phyloP scores from a whole-genome alignment of 2,797 vertebrate genomes.

The Ctenochaetus hawaiiensis region DNA sequence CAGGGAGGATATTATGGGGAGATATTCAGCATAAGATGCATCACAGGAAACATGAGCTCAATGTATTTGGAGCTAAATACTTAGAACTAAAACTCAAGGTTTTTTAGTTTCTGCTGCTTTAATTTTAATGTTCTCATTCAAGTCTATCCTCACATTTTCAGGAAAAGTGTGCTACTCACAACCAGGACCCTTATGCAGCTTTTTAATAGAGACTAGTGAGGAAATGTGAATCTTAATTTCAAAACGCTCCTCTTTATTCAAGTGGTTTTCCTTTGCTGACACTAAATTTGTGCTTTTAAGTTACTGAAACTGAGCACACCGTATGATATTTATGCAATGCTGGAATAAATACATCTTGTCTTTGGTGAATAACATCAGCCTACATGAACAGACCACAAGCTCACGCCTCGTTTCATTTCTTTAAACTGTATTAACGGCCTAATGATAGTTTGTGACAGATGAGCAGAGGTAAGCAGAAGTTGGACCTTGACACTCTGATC shows the following conservation, averaged over 20 bases:
- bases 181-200: not conserved
- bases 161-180: not conserved
- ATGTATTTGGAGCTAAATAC: not conserved
- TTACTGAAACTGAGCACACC: too few species aligned
- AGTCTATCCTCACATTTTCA: not conserved
- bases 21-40: not conserved
- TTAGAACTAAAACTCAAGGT: not conserved
- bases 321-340: too few species aligned
- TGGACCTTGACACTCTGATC: slow-evolving; percentile 49
- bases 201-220: not conserved
- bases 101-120: not conserved
- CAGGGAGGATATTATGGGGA: too few species aligned
- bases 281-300: too few species aligned
- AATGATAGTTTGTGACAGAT: slow-evolving; percentile 51
- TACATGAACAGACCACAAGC: not conserved
- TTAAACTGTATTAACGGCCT: not conserved
- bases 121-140: not conserved
- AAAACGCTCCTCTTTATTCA: not conserved
- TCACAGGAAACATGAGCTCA: slow-evolving; percentile 6
- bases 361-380: not conserved
- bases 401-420: slow-evolving; percentile 17
- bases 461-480: slow-evolving; percentile 36
- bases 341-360: not conserved
- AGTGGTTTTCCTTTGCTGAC: not conserved
- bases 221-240: not conserved